These are phyloP conservation scores for Melanotaenia trifasciata DNA, from an alignment of 2,797 vertebrate species.

Conservation along the genomic window DNA sequence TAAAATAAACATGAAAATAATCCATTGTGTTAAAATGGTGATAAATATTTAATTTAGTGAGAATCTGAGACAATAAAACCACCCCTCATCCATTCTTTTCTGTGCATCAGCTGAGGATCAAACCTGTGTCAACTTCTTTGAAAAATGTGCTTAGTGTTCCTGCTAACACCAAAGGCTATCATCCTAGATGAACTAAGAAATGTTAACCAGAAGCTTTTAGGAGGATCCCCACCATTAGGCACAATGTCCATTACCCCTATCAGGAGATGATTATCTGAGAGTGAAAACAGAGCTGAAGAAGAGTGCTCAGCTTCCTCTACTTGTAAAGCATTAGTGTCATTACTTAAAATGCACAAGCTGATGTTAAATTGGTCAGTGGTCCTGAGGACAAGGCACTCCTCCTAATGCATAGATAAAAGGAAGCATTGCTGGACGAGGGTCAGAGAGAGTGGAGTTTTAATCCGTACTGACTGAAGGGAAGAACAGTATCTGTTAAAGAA, in stretches of 20 bases:
- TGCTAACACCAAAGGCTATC: background rate
- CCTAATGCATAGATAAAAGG: conserved; percentile 51
- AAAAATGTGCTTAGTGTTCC: background rate
- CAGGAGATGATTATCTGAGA: conserved; percentile 28
- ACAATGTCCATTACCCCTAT: conserved; percentile 32
- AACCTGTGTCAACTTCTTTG: background rate
- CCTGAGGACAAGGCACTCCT: conserved; percentile 31
- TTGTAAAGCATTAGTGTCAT: conserved; percentile 45
- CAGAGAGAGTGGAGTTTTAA: background rate
- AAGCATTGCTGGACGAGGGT: conserved; percentile 34
- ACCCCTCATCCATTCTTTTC: too few relatives aligned
- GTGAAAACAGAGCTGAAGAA: conserved; percentile 20
- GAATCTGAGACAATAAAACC: background rate
- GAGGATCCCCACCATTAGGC: conserved; percentile 20
- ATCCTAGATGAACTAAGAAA: background rate
- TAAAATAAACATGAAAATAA: background rate
- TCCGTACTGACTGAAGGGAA: background rate
- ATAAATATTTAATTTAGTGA: background rate
- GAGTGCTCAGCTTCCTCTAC: conserved; percentile 32
- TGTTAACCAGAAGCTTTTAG: conserved; percentile 25
- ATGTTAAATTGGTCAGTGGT: conserved; percentile 45
- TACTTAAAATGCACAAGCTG: conserved; percentile 38
- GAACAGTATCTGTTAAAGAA: background rate
- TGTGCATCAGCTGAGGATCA: background rate
- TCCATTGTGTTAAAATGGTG: background rate